phyloP scores from a whole-genome alignment of 2,797 vertebrate genomes.

The Lutjanus campechanus region DNA sequence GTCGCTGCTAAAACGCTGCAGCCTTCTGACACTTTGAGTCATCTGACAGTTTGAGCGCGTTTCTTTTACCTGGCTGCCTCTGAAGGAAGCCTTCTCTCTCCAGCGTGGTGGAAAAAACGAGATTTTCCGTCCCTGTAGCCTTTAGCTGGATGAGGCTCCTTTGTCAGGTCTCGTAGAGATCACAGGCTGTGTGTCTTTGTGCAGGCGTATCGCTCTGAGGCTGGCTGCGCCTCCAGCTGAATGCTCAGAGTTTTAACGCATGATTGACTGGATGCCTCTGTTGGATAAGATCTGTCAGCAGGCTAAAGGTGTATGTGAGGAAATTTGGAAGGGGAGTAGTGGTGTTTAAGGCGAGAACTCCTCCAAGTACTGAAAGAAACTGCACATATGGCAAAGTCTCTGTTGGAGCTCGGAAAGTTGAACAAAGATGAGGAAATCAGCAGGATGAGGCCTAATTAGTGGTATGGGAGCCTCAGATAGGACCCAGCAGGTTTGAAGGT shows the following conservation, averaged over 20 bases:
- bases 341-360: background rate
- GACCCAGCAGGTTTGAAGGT: conserved; percentile 1
- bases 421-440: background rate
- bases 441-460: conserved; percentile 32
- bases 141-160: conserved; percentile 3
- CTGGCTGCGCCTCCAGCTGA: conserved; percentile 17
- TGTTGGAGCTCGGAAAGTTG: background rate
- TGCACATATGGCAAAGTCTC: conserved; percentile 19
- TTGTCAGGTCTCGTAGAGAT: conserved; percentile 42
- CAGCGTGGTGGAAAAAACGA: background rate
- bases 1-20: background rate
- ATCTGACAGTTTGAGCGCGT: background rate
- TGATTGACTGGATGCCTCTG: conserved; percentile 25
- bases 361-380: background rate
- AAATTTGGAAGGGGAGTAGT: background rate
- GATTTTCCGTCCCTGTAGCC: conserved; percentile 10
- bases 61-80: conserved; percentile 16
- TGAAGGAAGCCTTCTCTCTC: conserved; percentile 10
- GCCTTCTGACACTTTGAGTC: background rate
- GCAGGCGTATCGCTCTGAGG: background rate
- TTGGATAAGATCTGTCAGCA: conserved; percentile 10
- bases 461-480: background rate
- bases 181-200: conserved; percentile 21
- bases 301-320: conserved; percentile 12
- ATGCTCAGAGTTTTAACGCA: conserved; percentile 30